Conservation (phyloP, 2,888 invertebrate species). For the Chirona hameri region DNA sequence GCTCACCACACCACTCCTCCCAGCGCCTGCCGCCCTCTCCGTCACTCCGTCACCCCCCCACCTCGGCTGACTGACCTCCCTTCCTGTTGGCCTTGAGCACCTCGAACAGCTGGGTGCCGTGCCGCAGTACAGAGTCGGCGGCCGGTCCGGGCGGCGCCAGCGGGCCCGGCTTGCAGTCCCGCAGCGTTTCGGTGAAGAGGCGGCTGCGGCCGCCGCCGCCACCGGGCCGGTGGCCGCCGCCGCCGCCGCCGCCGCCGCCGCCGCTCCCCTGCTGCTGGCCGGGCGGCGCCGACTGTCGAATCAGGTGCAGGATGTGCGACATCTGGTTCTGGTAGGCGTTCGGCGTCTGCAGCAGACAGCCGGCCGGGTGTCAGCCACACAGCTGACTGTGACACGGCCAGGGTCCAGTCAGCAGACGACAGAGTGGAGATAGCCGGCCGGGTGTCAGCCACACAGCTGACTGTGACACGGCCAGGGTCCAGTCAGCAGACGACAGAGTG, state of each 20-base stretch:
- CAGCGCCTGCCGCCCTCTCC: too few relatives aligned
- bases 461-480: too few relatives aligned
- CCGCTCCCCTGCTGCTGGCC: neutral
- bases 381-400: too few relatives aligned
- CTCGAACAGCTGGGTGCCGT: slow-evolving; percentile 60
- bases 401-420: too few relatives aligned
- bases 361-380: too few relatives aligned
- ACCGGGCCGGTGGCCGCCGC: neutral
- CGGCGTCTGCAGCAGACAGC: neutral
- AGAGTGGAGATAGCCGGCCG: too few relatives aligned
- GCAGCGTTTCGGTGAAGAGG: slow-evolving; percentile 46
- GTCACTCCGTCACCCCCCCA: too few relatives aligned
- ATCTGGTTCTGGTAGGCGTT: slow-evolving; percentile 5
- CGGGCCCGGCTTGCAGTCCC: slow-evolving; percentile 47
- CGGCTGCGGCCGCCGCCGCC: slow-evolving; percentile 7
- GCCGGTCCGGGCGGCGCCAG: slow-evolving; percentile 42
- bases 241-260: too few relatives aligned
- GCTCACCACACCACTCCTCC: too few relatives aligned
- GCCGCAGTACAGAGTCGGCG: slow-evolving; percentile 57
- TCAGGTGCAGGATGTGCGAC: neutral
- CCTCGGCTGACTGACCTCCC: slow-evolving; percentile 50
- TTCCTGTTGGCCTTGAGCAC: slow-evolving; percentile 54
- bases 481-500: too few relatives aligned
- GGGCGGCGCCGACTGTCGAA: neutral
- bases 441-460: neutral